Evolutionary conservation across 2,113 vertebrate species (phyloP).

Genomic region (Alethe castanea): DNA sequence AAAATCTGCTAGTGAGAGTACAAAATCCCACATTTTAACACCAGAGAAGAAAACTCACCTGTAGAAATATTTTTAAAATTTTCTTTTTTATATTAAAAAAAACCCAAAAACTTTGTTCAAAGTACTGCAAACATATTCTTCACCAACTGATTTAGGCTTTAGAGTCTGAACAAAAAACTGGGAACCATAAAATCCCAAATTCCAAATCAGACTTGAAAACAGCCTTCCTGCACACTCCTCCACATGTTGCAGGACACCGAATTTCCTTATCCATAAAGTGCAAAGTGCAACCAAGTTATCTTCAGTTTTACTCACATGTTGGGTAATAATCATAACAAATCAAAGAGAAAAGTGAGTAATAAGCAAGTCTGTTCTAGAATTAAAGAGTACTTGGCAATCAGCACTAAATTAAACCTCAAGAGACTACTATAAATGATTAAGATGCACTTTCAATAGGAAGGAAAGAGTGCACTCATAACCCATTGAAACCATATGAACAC

Average conservation of each 20-base stretch:
- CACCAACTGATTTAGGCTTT: background rate
- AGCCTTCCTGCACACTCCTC: background rate
- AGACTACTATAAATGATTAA: background rate
- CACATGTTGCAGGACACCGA: background rate
- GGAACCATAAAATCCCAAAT: background rate
- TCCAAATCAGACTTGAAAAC: background rate
- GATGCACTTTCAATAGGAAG: background rate
- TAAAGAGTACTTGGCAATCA: conserved; percentile 20
- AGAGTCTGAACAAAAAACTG: background rate
- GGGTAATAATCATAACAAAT: background rate
- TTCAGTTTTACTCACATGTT: background rate
- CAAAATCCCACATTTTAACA: background rate
- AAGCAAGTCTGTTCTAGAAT: background rate
- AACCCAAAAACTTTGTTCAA: background rate
- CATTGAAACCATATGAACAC: background rate
- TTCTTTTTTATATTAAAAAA: background rate
- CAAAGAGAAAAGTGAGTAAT: background rate
- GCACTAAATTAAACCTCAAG: background rate
- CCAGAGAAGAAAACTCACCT: background rate
- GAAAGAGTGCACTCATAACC: background rate
- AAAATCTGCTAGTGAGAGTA: background rate
- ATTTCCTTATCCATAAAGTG: background rate
- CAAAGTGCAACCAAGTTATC: background rate
- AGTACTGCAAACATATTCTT: background rate
- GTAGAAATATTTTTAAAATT: background rate